Evolutionary conservation across 2,888 invertebrate species (phyloP), one percentile per base, ranked within the genome.

Genomic region (Andrena bucephala): DNA sequence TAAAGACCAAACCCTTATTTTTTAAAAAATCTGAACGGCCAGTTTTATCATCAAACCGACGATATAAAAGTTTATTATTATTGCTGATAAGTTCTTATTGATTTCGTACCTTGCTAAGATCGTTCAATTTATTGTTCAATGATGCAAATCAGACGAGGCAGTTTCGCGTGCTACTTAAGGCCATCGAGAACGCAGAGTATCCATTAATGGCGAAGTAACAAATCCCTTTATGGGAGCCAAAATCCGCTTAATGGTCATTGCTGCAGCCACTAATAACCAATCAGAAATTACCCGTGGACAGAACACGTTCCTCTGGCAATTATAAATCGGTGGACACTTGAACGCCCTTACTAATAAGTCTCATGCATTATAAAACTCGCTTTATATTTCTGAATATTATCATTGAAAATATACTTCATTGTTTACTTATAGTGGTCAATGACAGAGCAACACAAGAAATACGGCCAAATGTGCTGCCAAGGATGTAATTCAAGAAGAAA

Each of bases 211-310:
- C 66, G 66, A 42, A 65, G 77, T 67, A 66, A 70, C 62, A 85
- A 85, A 81, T 85, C 85, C 76, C 77, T 74, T 68, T 81, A 78
- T 72, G 36, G 60, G 27, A 57, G 33, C 3, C 48, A 20, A 63
- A 81, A 88, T 88, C 76, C 78, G 65, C 74, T 57, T 85, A 85
- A 85, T 74, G 75, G 52, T 72, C 33, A n/a, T 62, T 33, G 69
- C 57, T 63, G 54, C 27, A 57, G 69, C 10, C 57, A 57, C 42
- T 65, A 78, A 74, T 81, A 59, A 78, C 67, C 60, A 83, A 72
- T 81, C 20, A 59, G 69, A 67, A 82, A 70, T 66, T 33, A 54
- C 27, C 59, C 33, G 2, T 27, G 31, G 5, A 7, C 7, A 1
- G 42, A 27, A 33, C 63, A 24, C 33, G 27, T n/a, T 50, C 27